These are phyloP conservation scores for Numida meleagris DNA, from an alignment of 2,113 vertebrate species.

Conservation along the genomic window DNA sequence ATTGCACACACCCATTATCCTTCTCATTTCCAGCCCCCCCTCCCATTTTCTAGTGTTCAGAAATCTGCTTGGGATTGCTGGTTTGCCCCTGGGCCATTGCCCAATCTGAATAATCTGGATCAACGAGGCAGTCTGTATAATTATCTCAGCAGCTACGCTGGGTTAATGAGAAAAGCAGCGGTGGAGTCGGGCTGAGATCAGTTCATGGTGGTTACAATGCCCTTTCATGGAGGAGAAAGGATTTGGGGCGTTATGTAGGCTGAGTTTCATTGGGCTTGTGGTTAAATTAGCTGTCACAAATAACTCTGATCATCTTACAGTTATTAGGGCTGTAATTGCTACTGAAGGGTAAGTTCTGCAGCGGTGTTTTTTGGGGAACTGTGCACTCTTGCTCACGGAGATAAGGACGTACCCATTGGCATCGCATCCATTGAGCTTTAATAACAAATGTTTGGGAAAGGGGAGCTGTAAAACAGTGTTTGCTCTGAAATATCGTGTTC, in stretches of 20 bases:
- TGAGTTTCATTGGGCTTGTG: not conserved
- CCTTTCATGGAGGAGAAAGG: not conserved
- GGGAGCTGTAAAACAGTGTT: not conserved
- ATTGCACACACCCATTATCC: not conserved
- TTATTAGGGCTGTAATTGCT: not conserved
- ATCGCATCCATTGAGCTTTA: accelerated
- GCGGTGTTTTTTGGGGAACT: not conserved
- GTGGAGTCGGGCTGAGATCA: not conserved
- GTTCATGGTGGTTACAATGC: not conserved
- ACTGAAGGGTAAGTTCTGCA: not conserved
- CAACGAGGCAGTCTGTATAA: not conserved
- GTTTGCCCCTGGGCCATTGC: not conserved
- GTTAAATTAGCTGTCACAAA: not conserved
- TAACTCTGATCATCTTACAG: not conserved
- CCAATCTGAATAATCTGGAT: conserved; percentile 27
- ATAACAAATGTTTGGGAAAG: accelerated
- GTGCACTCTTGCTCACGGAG: not conserved
- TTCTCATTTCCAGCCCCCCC: not conserved
- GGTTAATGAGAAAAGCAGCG: not conserved
- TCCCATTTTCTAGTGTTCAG: not conserved
- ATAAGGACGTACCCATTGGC: conserved; percentile 3
- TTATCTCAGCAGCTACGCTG: not conserved
- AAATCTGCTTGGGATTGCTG: not conserved
- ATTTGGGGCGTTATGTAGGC: not conserved
- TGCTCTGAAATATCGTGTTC: not conserved